These are phyloP conservation scores for Hypomecis punctinalis DNA, from an alignment of 2,888 invertebrate species.

Conservation along the genomic window DNA sequence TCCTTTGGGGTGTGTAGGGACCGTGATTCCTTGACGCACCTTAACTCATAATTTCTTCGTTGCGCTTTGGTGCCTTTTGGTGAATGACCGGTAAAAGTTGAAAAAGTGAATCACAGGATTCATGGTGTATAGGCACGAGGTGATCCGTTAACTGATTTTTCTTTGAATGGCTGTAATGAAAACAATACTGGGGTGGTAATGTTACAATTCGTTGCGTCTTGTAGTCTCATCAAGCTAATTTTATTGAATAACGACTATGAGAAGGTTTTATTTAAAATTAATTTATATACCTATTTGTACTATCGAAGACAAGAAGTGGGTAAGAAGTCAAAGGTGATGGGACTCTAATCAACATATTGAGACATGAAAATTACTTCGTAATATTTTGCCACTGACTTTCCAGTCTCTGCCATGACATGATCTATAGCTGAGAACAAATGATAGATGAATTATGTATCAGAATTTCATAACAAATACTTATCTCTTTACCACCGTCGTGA, in stretches of 20 bases:
- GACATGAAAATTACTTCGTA: no score
- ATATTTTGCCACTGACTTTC: no score
- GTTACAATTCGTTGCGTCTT: not conserved
- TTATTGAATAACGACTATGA: no score
- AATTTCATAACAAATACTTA: conserved; percentile 36
- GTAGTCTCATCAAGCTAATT: no score
- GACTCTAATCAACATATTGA: no score
- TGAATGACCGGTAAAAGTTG: conserved; percentile 80
- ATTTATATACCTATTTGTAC: no score
- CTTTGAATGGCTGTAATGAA: conserved; percentile 35
- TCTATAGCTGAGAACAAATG: not conserved
- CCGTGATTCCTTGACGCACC: conserved; percentile 80
- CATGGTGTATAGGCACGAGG: conserved; percentile 74
- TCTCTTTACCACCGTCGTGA: conserved; percentile 51
- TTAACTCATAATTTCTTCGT: conserved; percentile 78
- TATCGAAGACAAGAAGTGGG: no score
- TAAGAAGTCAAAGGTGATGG: no score
- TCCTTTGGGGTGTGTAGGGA: conserved; percentile 75
- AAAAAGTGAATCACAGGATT: conserved; percentile 82
- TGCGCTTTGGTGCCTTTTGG: conserved; percentile 73
- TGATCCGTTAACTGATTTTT: conserved; percentile 65
- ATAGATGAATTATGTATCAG: conserved; percentile 5
- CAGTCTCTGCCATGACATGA: no score
- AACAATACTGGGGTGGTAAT: conserved; percentile 2
- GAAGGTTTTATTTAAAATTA: no score